Percentiles rank a stretch among this genome's conserved stretches.
These are phyloP conservation scores for Ennomos erosarius DNA, from an alignment of 2,888 invertebrate genomes.

Conservation along the genomic window DNA sequence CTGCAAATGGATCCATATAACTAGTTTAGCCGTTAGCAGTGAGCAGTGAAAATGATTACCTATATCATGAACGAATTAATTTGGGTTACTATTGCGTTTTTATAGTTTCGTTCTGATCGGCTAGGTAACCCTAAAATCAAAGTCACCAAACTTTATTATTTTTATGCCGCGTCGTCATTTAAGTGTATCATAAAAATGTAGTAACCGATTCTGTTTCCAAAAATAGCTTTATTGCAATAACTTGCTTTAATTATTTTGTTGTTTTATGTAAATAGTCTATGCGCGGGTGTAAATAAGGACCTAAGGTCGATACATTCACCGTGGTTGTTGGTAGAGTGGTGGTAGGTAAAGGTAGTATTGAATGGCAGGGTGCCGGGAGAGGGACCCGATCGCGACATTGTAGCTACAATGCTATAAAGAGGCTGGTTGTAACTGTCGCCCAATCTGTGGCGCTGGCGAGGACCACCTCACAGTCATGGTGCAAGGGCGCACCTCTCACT, in stretches of 20 bases:
- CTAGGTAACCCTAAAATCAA: no score
- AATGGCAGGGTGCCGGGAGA: slow-evolving; percentile 58
- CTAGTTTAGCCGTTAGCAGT: no score
- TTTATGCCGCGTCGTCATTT: not conserved
- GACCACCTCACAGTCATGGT: slow-evolving; percentile 41
- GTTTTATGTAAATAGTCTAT: slow-evolving; percentile 30
- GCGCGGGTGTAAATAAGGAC: slow-evolving; percentile 44
- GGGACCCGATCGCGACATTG: slow-evolving; percentile 56
- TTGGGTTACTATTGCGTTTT: no score
- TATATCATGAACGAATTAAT: no score
- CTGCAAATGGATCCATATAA: no score
- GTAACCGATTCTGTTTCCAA: slow-evolving; percentile 9
- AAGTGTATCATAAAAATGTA: not conserved
- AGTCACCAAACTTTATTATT: no score
- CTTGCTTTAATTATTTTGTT: slow-evolving; percentile 31
- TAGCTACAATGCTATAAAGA: slow-evolving; percentile 32
- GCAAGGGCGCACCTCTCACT: slow-evolving; percentile 83
- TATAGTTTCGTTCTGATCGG: no score
- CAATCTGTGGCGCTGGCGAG: slow-evolving; percentile 47
- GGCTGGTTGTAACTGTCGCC: slow-evolving; percentile 8
- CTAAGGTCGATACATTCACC: slow-evolving; percentile 71
- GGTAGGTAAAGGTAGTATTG: slow-evolving; percentile 50
- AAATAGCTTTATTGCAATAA: not conserved
- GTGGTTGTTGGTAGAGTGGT: slow-evolving; percentile 34
- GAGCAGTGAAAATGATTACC: no score